Evolutionary conservation across 2,797 vertebrate species (phyloP), one percentile per base, ranked within the genome.

Genomic region (Lutjanus campechanus): DNA sequence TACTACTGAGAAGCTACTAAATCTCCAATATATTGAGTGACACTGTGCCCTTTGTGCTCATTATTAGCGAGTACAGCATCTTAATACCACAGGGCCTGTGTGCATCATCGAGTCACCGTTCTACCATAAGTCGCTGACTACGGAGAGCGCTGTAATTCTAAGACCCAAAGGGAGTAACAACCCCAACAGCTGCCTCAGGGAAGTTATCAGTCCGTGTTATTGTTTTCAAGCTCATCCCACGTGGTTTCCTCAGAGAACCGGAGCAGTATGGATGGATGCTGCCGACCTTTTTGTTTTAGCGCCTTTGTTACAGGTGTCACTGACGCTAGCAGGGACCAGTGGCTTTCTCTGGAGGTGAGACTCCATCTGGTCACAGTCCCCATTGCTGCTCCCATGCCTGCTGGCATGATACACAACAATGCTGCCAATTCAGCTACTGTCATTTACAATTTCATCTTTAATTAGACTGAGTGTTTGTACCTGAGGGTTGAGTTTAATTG

Each of bases 161-260:
- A 73, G 82, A 86, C 85, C 87, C 88, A 76, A 67, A 84, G 87
- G 84, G 86, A 92, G 82, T 56, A 56, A 78, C 75, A 82, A 88
- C 90, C 46, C 80, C 65, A 73, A 36, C 85, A 87, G 85, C 87
- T 83, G 88, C 88, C 89, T 82, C 68, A 1, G 89, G 88, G 85
- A 92, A 90, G 83, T 83, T 89, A 92, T 83, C 86, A 83, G 90
- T 44, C 82, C 86, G 58, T 90, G 87, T 92, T 93, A 92, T 93
- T 93, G 85, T 93, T 92, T 92, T 90, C 82, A 73, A 86, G 83
- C 88, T 83, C 86, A 82, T 91, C 87, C 85, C 87, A 69, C 76
- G 63, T 81, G 76, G 86, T 89, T 88, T 90, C 89, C 82, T 85
- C 55, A 11, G 91, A 93, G 91, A 86, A 69, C 77, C 10, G 11